Evolutionary conservation across 2,888 invertebrate genomes (phyloP), one percentile per base, ranked within the genome.

Genomic region (Microctonus hyperodae): DNA sequence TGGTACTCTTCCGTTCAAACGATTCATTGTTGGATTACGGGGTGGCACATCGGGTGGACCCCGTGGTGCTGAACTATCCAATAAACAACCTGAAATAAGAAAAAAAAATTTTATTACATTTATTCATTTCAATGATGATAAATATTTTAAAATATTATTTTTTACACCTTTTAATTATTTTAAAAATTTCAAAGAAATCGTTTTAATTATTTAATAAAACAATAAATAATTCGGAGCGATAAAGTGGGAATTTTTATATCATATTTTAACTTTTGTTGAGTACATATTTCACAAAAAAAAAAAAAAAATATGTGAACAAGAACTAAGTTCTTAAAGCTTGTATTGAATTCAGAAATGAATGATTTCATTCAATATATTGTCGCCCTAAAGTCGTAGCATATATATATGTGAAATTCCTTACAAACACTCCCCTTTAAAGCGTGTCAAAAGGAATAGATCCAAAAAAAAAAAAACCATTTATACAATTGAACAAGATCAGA

Each of bases 11-110:
- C 94, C 94, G 89, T 94, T 94, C 85, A 94, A 89, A 83, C 95
- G 91, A 87, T 90, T 93, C 94, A 94, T 95, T 86, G 94, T 94
- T 80, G 93, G 93, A 87, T 94, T 94, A 82, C 94, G 90, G 76
- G 94, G 94, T 85, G 94, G 94, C 87, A 94, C 94, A 89, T 94
- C 94, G 84, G 94, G 94, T 79, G 91, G 91, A 76, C 82, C 83
- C 82, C 83, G 81, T 79, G 92, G 89, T 85, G 91, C 89, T 83
- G 90, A 88, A 84, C 91, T 91, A 88, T 94, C 94, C 85, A 94
- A 88, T 85, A 94, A 89, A 88, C 93, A 93, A 89, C 94, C 94
- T 94, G 88, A 70, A 87, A 67, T 48, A 88, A 79, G 71, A 70
- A 72, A 73, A 70, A 28, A 57, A 57, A 55, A 44, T 50, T 13